These are phyloP conservation scores for Fragum whitleyi DNA, from an alignment of 2,888 invertebrate genomes.

Conservation along the genomic window DNA sequence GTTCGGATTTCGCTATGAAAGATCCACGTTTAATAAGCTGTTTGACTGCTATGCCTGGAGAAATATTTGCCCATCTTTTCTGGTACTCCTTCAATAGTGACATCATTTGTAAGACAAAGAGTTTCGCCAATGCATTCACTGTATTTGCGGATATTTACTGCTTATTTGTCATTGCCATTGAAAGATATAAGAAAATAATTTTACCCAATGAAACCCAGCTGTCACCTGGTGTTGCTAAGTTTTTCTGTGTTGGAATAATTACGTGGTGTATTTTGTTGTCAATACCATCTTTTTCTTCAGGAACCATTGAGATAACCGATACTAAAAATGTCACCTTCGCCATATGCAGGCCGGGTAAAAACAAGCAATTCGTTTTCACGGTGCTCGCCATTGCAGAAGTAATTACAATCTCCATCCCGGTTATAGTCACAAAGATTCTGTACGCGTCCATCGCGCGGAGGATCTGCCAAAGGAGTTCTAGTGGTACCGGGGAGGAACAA, in stretches of 20 bases:
- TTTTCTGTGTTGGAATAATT: too few relatives aligned
- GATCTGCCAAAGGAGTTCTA: neutral
- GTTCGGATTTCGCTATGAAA: constrained; percentile 40
- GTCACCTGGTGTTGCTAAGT: neutral
- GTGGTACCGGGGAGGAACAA: neutral
- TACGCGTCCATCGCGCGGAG: neutral
- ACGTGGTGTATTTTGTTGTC: too few relatives aligned
- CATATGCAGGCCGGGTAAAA: neutral
- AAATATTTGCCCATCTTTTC: constrained; percentile 46
- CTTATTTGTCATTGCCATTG: constrained; percentile 70
- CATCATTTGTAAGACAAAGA: constrained; percentile 51
- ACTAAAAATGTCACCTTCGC: neutral
- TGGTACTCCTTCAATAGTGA: constrained; percentile 48
- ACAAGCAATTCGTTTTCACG: neutral
- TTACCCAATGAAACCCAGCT: constrained; percentile 63
- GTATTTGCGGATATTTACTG: constrained; percentile 66
- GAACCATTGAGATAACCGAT: neutral
- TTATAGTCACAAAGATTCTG: neutral
- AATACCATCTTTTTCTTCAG: neutral
- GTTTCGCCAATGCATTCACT: constrained; percentile 60
- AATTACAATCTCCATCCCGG: neutral
- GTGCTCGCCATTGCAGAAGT: neutral
- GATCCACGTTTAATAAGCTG: constrained; percentile 46
- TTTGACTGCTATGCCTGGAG: constrained; percentile 58
- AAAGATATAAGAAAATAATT: constrained; percentile 74